A percentile compares a stretch with the other conserved stretches of the same genome.
These are phyloP conservation scores for Zonitis immaculata DNA, from an alignment of 2,888 invertebrate genomes.

Conservation along the genomic window DNA sequence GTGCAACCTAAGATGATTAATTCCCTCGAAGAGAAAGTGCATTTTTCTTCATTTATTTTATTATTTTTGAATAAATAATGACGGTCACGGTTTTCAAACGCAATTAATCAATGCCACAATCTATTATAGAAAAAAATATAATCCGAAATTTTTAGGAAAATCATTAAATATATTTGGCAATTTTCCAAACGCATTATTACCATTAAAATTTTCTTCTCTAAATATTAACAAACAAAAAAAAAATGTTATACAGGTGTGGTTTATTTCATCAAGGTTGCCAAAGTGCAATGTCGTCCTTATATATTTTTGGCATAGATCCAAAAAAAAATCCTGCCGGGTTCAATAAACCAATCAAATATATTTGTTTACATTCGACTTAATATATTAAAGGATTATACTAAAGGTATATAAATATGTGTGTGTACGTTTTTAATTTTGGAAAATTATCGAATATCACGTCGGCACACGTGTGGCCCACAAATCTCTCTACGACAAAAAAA, in stretches of 20 bases:
- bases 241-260: slow-evolving; percentile 9
- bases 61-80: not conserved
- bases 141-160: not conserved
- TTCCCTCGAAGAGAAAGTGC: not conserved
- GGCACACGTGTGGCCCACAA: not conserved
- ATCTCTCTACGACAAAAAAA: not conserved
- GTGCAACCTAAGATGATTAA: not conserved
- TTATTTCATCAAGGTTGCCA: slow-evolving; percentile 16
- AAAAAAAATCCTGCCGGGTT: slow-evolving; percentile 15
- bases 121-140: too few relatives aligned
- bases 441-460: slow-evolving; percentile 2
- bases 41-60: not conserved
- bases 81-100: not conserved
- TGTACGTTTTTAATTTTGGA: too few relatives aligned
- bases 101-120: not conserved
- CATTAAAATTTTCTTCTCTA: slow-evolving; percentile 6
- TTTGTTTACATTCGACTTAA: not conserved
- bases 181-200: slow-evolving; percentile 7
- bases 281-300: slow-evolving; percentile 19
- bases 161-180: not conserved
- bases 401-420: too few relatives aligned
- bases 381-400: not conserved
- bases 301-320: slow-evolving; percentile 17
- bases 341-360: slow-evolving; percentile 5
- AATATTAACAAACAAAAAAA: slow-evolving; percentile 5